Conservation (phyloP, 2,797 vertebrate genomes). For the Acanthornis magna region DNA sequence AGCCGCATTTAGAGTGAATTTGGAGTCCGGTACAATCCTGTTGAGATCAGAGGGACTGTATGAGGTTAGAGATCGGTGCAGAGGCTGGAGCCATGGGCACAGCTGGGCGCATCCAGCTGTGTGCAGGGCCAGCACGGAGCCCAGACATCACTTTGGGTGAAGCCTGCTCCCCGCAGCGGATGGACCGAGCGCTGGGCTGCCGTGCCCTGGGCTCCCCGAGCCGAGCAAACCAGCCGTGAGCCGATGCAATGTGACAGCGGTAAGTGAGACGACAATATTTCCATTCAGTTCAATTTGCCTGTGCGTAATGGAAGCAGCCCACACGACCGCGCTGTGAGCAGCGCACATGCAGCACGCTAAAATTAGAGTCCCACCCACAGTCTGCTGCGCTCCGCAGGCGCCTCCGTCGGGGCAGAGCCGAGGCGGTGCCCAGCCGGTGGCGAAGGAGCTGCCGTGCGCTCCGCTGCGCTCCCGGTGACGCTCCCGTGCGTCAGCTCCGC, state of each 20-base stretch:
- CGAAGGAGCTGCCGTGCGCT: neutral
- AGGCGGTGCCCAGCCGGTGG: neutral
- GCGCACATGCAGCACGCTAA: neutral
- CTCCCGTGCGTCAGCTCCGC: neutral
- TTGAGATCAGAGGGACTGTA: neutral
- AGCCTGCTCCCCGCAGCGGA: neutral
- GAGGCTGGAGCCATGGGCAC: neutral
- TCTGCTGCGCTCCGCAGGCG: neutral
- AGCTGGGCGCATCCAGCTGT: neutral
- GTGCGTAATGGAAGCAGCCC: constrained; percentile 57
- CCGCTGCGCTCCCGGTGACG: neutral
- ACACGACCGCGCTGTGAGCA: neutral
- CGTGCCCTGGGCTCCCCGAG: neutral
- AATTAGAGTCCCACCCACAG: constrained; percentile 28
- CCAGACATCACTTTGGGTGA: neutral
- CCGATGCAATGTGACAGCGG: neutral
- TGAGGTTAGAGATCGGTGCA: neutral
- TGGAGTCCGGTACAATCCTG: neutral
- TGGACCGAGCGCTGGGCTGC: neutral
- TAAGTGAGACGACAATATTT: constrained; percentile 37
- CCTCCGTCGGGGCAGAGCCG: neutral
- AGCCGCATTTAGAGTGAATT: neutral
- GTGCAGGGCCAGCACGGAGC: neutral
- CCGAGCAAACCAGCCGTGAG: neutral
- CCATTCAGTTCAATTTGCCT: constrained; percentile 31